Base-by-base conservation (phyloP, 2,888 invertebrate species). In the Cantharis rufa region DNA sequence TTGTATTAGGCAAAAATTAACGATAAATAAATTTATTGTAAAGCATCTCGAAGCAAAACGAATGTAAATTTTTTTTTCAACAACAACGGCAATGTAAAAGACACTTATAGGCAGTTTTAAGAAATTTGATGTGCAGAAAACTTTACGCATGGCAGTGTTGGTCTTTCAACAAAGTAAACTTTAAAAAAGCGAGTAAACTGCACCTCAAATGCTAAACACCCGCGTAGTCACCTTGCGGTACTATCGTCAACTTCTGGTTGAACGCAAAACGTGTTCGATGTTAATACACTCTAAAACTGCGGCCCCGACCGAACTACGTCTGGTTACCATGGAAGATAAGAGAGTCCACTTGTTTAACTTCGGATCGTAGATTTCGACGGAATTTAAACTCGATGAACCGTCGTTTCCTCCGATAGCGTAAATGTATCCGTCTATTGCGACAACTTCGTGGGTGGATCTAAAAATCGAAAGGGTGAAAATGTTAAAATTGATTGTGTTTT, bases 321-420 rank as follows among this genome's bases (percentile, higher is more conserved):
- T 87, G 5, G 90, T 90, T 5, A 91, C 90, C 93, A 93, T 93
- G 7, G 92, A 90, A 70, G 91, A 90, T n/a, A 93, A 91, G 71
- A 92, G 88, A 18, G 89, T 88, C 93, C 93, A 93, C 86, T 92
- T 92, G 84, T 93, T 93, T 24, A 89, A 86, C 66, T 90, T 90
- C 3, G 91, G 90, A 83, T 93, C 93, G 83, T 92, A 93, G 79
- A 91, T 89, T 84, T 93, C 93, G 24, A 93, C 92, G 0, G 93
- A 92, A 85, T 92, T 93, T 15, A 93, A 87, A 78, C 92, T 93
- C 3, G 92, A 92, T 75, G 92, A 92, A 18, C 93, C 93, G 83
- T 93, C 93, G 82, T 93, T 93, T 24, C 93, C 93, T 24, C 93
- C 93, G 61, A 93, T 84, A 0, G 93, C 92, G 82, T 92, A 92